Percentiles rank a stretch among this genome's conserved stretches.
phyloP scores from a whole-genome alignment of 2,113 vertebrate genomes.

The Callipepla californica region DNA sequence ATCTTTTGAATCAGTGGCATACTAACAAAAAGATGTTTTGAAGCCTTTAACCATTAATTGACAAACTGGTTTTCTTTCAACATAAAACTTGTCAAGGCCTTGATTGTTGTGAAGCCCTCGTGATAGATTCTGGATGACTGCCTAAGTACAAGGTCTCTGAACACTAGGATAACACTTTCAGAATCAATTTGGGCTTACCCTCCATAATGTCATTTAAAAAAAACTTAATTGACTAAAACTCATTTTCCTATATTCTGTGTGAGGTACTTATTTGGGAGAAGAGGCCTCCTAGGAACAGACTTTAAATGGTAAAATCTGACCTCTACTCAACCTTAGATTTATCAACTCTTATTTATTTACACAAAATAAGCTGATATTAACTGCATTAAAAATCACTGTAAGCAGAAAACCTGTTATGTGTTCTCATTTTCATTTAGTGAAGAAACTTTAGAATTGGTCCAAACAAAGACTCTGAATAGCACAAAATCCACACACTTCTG shows the following conservation, averaged over 20 bases:
- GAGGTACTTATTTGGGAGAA: conserved; percentile 1
- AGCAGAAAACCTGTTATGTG: not conserved
- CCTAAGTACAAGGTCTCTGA: conserved; percentile 52
- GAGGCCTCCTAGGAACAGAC: conserved; percentile 1
- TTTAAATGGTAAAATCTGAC: conserved; percentile 41
- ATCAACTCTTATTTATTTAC: conserved; percentile 59
- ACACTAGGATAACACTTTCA: conserved; percentile 39
- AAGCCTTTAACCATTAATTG: conserved; percentile 67
- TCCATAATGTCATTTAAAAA: conserved; percentile 65
- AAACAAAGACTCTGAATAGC: not conserved
- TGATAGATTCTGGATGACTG: conserved; percentile 55
- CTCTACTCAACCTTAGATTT: conserved; percentile 52
- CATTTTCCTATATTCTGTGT: conserved; percentile 19
- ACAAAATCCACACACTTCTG: conserved; percentile 12
- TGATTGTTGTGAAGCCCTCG: conserved; percentile 51
- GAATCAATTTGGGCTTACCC: conserved; percentile 37
- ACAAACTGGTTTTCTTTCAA: conserved; percentile 68
- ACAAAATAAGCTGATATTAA: conserved; percentile 48
- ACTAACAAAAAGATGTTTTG: conserved; percentile 71
- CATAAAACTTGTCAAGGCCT: conserved; percentile 62
- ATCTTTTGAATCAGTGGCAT: conserved; percentile 58
- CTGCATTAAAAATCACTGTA: conserved; percentile 19
- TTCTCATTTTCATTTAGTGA: conserved; percentile 28
- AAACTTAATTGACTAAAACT: conserved; percentile 64
- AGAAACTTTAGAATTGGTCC: conserved; percentile 15